Conservation (phyloP, 2,113 vertebrate genomes). For the Takifugu bimaculatus region DNA sequence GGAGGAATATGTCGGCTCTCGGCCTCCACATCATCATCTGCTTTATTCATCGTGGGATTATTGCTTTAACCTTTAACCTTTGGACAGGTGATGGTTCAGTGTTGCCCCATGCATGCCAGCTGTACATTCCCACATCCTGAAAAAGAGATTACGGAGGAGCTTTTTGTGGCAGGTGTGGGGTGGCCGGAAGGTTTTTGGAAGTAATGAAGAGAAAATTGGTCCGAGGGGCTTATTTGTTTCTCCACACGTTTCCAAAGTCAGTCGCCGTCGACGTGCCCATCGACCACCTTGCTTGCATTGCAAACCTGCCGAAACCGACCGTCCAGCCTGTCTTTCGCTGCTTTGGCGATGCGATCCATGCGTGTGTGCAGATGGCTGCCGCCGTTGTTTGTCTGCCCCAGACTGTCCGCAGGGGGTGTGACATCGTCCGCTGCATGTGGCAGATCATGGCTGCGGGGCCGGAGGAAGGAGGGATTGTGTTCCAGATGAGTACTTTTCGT, state of each 20-base stretch:
- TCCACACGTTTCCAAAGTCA: not conserved
- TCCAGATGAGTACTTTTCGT: conserved; percentile 25
- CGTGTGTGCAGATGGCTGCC: conserved; percentile 35
- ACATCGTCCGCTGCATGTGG: conserved; percentile 33
- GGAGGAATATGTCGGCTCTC: conserved; percentile 42
- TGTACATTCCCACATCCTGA: not conserved
- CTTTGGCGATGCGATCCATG: conserved; percentile 39
- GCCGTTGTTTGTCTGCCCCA: conserved; percentile 25
- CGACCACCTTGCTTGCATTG: conserved; percentile 46
- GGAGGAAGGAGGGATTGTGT: conserved; percentile 34
- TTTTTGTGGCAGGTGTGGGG: no score
- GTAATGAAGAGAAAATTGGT: not conserved
- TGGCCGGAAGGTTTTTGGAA: not conserved
- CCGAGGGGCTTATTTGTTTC: not conserved
- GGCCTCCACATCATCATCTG: conserved; percentile 50
- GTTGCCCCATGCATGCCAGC: conserved; percentile 62
- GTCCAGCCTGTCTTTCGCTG: conserved; percentile 34
- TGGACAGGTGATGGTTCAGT: conserved; percentile 33
- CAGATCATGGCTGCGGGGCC: conserved; percentile 33
- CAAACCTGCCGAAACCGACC: conserved; percentile 25
- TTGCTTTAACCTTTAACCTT: conserved; percentile 8
- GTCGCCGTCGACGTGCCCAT: conserved; percentile 11
- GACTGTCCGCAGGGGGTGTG: conserved; percentile 17
- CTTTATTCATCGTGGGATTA: conserved; percentile 24
- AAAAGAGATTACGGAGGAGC: not conserved